phyloP scores from a whole-genome alignment of 2,113 vertebrate species.

The Microtus ochrogaster region DNA sequence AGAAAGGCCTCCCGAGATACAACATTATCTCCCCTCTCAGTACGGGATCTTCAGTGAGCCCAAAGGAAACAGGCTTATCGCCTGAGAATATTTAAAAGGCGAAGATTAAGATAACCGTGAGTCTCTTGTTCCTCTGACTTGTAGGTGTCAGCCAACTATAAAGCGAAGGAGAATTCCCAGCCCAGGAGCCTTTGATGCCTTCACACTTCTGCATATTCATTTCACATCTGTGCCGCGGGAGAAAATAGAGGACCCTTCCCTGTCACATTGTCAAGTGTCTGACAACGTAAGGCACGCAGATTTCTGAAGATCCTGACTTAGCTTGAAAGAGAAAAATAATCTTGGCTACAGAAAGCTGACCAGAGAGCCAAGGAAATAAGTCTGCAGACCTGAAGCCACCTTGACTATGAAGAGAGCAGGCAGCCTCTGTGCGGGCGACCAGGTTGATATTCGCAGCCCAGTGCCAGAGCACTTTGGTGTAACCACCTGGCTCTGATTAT shows the following conservation, averaged over 20 bases:
- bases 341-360: conserved; percentile 28
- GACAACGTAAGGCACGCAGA: conserved; percentile 47
- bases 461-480: conserved; percentile 24
- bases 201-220: background rate
- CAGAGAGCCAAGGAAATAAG: conserved; percentile 48
- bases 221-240: background rate
- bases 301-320: conserved; percentile 53
- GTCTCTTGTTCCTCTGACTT: background rate
- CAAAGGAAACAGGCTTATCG: background rate
- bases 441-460: conserved; percentile 1
- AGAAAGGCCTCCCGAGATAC: background rate
- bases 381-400: background rate
- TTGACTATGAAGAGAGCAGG: conserved; percentile 22
- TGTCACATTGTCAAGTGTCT: background rate
- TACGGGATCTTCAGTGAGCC: background rate
- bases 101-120: background rate
- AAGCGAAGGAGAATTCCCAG: background rate
- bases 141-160: background rate
- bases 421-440: background rate
- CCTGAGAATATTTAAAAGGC: conserved; percentile 4
- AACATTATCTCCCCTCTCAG: background rate
- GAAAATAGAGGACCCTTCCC: background rate
- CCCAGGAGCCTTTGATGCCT: background rate
- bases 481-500: conserved; percentile 33
- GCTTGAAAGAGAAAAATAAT: background rate